Conservation (phyloP, 2,797 vertebrate genomes). For the Sebastes kiyomatsui region DNA sequence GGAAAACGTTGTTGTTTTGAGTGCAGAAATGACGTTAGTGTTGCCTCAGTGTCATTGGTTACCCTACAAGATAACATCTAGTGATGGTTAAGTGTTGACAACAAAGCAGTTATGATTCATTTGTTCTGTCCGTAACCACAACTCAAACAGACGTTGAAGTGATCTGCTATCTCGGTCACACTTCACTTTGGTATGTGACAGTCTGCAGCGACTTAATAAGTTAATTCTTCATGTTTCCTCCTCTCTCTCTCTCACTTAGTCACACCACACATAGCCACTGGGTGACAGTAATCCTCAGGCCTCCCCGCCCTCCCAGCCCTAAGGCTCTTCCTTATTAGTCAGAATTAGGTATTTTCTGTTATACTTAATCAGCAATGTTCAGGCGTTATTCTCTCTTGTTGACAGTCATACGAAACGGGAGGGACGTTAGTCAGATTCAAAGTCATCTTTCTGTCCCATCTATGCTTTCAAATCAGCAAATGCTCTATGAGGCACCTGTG, state of each 20-base stretch:
- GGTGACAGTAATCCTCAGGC: background rate
- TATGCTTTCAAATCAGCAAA: background rate
- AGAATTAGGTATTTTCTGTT: background rate
- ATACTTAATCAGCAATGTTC: background rate
- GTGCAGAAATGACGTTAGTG: background rate
- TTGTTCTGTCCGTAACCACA: background rate
- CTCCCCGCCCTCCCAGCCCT: slow-evolving; percentile 43
- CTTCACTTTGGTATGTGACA: slow-evolving; percentile 44
- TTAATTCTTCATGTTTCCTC: background rate
- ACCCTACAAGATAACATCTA: background rate
- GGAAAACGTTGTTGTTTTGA: background rate
- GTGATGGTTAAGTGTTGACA: background rate
- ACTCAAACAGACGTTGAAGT: background rate
- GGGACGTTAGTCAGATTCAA: background rate
- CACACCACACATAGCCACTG: slow-evolving; percentile 9
- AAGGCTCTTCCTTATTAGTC: slow-evolving; percentile 10
- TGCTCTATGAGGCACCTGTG: background rate
- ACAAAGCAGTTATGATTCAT: slow-evolving; percentile 8
- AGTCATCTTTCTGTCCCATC: background rate
- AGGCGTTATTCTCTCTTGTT: background rate
- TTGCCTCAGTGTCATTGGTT: background rate
- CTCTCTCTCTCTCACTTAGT: background rate
- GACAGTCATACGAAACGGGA: background rate
- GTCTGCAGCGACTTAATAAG: background rate
- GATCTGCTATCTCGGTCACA: background rate